phyloP scores from a whole-genome alignment of 2,797 vertebrate species.

The Acipenser oxyrinchus region DNA sequence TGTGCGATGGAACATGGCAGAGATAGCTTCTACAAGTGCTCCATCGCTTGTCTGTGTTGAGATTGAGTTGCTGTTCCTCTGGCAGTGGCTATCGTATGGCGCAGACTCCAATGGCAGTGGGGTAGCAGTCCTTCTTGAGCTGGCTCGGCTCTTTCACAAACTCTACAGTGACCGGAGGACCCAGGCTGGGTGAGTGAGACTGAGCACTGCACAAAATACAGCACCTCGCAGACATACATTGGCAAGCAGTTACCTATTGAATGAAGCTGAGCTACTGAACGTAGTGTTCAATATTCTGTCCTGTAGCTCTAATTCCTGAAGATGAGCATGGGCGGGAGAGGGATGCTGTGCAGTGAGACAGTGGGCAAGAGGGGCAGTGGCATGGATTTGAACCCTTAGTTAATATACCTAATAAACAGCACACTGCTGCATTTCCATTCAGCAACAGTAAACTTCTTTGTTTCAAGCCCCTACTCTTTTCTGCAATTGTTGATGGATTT shows the following conservation, averaged over 20 bases:
- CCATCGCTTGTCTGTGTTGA: too few species aligned
- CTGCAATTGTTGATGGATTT: not conserved
- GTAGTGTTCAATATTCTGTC: too few species aligned
- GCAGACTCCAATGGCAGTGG: constrained; percentile 72
- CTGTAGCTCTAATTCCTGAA: too few species aligned
- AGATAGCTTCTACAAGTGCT: too few species aligned
- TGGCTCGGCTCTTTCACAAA: constrained; percentile 61
- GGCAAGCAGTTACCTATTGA: too few species aligned
- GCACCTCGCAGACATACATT: too few species aligned
- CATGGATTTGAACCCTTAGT: not conserved
- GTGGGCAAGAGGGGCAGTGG: too few species aligned
- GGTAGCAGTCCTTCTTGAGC: constrained; percentile 59
- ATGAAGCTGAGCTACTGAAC: too few species aligned
- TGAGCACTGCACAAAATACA: not conserved
- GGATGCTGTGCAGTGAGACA: not conserved
- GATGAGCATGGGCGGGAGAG: not conserved
- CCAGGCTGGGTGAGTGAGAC: constrained; percentile 54
- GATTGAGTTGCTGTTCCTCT: constrained; percentile 1
- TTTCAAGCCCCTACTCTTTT: too few species aligned
- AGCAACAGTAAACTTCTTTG: too few species aligned
- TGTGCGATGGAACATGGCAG: too few species aligned
- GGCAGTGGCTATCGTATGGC: constrained; percentile 65
- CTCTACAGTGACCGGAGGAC: constrained; percentile 54
- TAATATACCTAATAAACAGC: not conserved
- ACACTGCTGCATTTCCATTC: too few species aligned